Evolutionary conservation across 2,113 vertebrate species (phyloP).

Genomic region (Anguilla rostrata): DNA sequence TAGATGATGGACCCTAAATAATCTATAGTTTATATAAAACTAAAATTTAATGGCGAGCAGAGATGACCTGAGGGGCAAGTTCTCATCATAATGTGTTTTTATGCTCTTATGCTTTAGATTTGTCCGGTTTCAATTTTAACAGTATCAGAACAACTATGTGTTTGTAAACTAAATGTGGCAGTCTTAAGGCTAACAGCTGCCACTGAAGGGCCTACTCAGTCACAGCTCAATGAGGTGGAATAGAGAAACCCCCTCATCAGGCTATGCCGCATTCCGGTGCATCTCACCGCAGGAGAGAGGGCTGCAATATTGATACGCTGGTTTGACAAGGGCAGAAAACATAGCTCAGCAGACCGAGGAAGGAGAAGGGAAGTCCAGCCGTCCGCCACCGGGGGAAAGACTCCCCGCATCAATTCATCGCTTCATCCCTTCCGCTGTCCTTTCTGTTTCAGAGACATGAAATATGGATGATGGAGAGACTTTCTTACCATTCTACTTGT

Average conservation of each 20-base stretch:
- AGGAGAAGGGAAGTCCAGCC: background rate
- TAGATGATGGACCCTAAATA: too few relatives aligned
- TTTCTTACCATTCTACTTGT: background rate
- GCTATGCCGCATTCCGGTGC: background rate
- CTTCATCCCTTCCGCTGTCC: background rate
- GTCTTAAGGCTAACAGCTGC: background rate
- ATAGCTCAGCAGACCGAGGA: background rate
- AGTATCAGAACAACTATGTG: too few relatives aligned
- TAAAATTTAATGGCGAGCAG: too few relatives aligned
- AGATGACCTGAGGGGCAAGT: too few relatives aligned
- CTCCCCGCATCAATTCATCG: background rate
- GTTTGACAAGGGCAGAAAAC: background rate
- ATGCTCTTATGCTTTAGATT: too few relatives aligned
- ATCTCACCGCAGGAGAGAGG: background rate
- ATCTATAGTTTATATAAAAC: too few relatives aligned
- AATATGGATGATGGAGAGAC: constrained; percentile 18
- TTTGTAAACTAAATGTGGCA: background rate
- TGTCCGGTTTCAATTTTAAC: too few relatives aligned
- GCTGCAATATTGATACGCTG: background rate
- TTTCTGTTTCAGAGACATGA: background rate
- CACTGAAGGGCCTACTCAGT: background rate
- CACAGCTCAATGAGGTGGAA: background rate
- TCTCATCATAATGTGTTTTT: too few relatives aligned
- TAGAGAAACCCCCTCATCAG: background rate
- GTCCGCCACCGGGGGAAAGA: background rate